Percentiles rank a stretch among this genome's conserved stretches.
These are phyloP conservation scores for Drosophila triauraria DNA, from an alignment of 1,140 invertebrate species.

Conservation along the genomic window DNA sequence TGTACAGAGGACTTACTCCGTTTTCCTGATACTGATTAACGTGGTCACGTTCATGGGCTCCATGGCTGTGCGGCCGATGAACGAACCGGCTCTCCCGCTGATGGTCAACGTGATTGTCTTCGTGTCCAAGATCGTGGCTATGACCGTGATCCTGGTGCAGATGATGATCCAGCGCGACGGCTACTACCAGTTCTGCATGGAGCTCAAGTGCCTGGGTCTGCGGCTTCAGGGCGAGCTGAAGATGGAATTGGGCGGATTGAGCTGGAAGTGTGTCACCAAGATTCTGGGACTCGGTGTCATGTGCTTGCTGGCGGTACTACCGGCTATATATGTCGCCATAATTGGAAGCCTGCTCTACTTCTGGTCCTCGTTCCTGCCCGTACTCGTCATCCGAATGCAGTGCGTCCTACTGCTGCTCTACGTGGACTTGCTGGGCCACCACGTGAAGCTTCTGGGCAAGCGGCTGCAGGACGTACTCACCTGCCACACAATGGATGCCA, in stretches of 20 bases:
- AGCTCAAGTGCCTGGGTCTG: slow-evolving; percentile 31
- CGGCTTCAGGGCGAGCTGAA: slow-evolving; percentile 50
- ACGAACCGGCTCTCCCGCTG: slow-evolving; percentile 34
- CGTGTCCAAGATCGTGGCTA: slow-evolving; percentile 45
- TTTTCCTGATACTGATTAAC: slow-evolving; percentile 33
- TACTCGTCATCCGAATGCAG: slow-evolving; percentile 52
- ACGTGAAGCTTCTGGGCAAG: slow-evolving; percentile 36
- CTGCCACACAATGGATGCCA: slow-evolving; percentile 23
- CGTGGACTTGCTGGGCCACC: slow-evolving; percentile 50
- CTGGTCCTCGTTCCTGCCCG: slow-evolving; percentile 49
- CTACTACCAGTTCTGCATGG: slow-evolving; percentile 50
- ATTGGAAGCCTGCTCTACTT: slow-evolving; percentile 42
- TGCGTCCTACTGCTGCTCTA: slow-evolving; percentile 64
- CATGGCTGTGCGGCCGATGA: background rate
- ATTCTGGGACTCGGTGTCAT: slow-evolving; percentile 27
- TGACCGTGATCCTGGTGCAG: slow-evolving; percentile 55
- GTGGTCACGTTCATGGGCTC: slow-evolving; percentile 10
- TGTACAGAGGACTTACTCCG: slow-evolving; percentile 47
- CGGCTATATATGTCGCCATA: slow-evolving; percentile 12
- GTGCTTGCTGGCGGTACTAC: slow-evolving; percentile 18
- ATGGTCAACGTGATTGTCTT: slow-evolving; percentile 65
- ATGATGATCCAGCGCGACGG: slow-evolving; percentile 43
- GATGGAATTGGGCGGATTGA: slow-evolving; percentile 3
- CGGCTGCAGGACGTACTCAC: slow-evolving; percentile 41
- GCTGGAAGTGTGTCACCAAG: slow-evolving; percentile 31